Evolutionary conservation across 2,888 invertebrate genomes (phyloP).

Genomic region (Gibbula magus): DNA sequence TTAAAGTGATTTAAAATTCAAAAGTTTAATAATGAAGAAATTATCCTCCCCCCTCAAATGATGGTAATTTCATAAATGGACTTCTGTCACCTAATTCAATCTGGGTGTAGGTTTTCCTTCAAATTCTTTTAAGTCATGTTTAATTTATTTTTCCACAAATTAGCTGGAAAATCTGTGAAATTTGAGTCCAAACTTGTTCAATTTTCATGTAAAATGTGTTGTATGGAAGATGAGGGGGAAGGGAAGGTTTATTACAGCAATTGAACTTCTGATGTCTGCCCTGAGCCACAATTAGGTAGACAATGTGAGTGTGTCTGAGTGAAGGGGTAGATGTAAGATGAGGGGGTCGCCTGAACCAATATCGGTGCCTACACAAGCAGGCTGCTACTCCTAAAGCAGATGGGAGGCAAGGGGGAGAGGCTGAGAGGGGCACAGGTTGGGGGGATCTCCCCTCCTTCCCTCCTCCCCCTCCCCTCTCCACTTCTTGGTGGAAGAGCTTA

Average conservation of each 20-base stretch:
- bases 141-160: slow-evolving; percentile 20
- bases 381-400: not conserved
- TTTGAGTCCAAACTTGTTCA: slow-evolving; percentile 10
- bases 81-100: not conserved
- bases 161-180: not conserved
- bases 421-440: slow-evolving; percentile 10
- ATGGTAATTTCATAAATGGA: slow-evolving; percentile 14
- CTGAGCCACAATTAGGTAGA: slow-evolving; percentile 11
- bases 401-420: slow-evolving; percentile 22
- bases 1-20: not conserved
- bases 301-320: not conserved
- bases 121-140: not conserved
- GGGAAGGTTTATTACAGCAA: not conserved
- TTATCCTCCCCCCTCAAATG: not conserved
- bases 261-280: not conserved
- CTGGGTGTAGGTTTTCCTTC: not conserved
- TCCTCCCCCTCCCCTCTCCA: not conserved
- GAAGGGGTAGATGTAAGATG: not conserved
- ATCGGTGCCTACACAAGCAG: not conserved
- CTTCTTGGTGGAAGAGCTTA: slow-evolving; percentile 34
- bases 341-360: not conserved
- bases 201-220: not conserved
- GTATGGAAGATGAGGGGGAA: slow-evolving; percentile 2
- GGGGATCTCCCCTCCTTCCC: not conserved
- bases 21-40: not conserved